phyloP scores from a whole-genome alignment of 2,888 invertebrate species.

The Julus scanicus region DNA sequence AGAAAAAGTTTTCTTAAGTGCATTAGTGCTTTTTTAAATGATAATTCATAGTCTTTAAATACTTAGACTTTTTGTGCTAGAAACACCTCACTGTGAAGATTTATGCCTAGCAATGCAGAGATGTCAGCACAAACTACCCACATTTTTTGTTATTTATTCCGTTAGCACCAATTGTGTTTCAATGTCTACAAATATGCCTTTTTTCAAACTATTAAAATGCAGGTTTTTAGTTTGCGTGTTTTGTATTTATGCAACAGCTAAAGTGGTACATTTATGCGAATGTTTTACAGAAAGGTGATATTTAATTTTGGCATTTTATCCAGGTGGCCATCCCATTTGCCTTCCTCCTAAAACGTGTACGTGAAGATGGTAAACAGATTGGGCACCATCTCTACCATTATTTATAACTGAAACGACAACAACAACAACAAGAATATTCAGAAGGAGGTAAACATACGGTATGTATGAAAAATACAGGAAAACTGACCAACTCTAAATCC shows the following conservation, averaged over 20 bases:
- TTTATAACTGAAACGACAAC: conserved; percentile 65
- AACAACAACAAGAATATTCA: background rate
- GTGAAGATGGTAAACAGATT: conserved; percentile 70
- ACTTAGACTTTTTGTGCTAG: background rate
- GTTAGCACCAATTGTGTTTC: background rate
- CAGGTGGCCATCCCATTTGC: conserved; percentile 70
- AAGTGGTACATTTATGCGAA: background rate
- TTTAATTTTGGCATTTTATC: conserved; percentile 61
- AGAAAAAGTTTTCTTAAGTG: no score
- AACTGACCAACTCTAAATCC: conserved; percentile 78
- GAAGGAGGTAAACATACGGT: background rate
- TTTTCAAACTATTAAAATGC: background rate
- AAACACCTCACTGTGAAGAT: background rate
- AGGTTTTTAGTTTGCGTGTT: background rate
- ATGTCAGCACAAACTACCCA: background rate
- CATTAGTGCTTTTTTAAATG: no score
- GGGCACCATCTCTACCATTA: conserved; percentile 69
- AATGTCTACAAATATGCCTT: background rate
- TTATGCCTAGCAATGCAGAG: background rate
- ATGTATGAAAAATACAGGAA: background rate
- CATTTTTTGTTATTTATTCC: background rate
- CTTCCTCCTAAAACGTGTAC: conserved; percentile 70
- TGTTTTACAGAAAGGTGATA: background rate
- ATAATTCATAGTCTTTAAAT: no score
- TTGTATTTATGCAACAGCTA: background rate